Evolutionary conservation across 2,113 vertebrate genomes (phyloP).

Genomic region (Lycocorax pyrrhopterus): DNA sequence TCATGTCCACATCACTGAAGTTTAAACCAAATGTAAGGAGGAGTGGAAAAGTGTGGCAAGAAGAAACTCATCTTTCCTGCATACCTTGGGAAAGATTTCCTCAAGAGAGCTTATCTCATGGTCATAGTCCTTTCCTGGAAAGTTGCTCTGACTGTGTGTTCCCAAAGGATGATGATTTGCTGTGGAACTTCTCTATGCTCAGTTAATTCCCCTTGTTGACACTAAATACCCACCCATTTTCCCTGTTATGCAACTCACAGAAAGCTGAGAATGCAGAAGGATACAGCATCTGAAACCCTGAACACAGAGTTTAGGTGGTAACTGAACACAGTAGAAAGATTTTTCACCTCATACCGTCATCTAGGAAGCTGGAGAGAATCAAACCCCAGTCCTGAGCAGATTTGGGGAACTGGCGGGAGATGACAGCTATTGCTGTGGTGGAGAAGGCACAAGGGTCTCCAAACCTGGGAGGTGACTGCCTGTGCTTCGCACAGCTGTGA

Average conservation of each 20-base stretch:
- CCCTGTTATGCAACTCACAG: no score
- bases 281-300: neutral
- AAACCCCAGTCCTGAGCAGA: neutral
- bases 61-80: neutral
- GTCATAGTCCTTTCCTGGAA: neutral
- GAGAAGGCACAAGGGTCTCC: neutral
- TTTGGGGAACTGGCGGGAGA: neutral
- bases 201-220: neutral
- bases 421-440: neutral
- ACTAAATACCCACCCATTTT: neutral
- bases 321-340: neutral
- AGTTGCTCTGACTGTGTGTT: neutral
- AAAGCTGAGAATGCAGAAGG: neutral
- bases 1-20: no score
- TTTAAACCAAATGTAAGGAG: neutral
- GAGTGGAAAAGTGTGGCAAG: neutral
- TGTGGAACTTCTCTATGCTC: neutral
- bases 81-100: neutral
- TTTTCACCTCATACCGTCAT: neutral
- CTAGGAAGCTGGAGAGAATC: neutral
- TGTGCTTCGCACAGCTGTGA: neutral
- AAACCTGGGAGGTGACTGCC: neutral
- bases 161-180: neutral
- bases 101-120: neutral
- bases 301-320: neutral